These are phyloP conservation scores for Drosophila suboccidentalis DNA, from an alignment of 2,888 invertebrate species.

Conservation along the genomic window DNA sequence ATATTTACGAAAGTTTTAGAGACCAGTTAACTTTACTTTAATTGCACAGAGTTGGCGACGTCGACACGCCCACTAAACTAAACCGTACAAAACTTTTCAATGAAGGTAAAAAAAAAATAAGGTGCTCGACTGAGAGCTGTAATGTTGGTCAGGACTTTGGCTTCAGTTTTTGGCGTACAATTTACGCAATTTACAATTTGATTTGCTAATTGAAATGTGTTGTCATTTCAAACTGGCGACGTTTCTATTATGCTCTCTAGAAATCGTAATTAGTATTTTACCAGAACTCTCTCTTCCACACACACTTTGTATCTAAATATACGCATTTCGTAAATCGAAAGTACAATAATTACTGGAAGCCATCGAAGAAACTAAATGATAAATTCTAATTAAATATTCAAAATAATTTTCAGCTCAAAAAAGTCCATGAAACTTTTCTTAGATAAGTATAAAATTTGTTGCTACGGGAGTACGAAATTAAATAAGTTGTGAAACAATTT, in stretches of 20 bases:
- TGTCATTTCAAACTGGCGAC: constrained; percentile 18
- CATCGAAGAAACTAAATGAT: not conserved
- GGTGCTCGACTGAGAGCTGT: constrained; percentile 41
- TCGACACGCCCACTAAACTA: constrained; percentile 20
- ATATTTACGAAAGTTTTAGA: constrained; percentile 44
- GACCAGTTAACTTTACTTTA: constrained; percentile 51
- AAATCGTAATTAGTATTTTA: constrained; percentile 59
- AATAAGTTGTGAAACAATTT: constrained; percentile 10
- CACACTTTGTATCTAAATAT: not conserved
- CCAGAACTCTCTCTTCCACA: not conserved
- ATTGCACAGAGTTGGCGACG: constrained; percentile 50
- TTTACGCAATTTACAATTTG: constrained; percentile 66
- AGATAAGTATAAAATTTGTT: too few species aligned
- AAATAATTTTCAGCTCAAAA: too few species aligned
- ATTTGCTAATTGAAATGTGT: constrained; percentile 74
- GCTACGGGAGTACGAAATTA: not conserved
- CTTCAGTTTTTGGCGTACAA: constrained; percentile 12
- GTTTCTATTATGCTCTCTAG: constrained; percentile 4
- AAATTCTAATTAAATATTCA: too few species aligned
- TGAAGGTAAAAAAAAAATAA: constrained; percentile 48
- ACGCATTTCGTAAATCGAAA: constrained; percentile 37
- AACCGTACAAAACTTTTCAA: constrained; percentile 27
- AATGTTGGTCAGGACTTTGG: constrained; percentile 35
- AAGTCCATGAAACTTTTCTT: too few species aligned
- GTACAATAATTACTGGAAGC: constrained; percentile 8